Conservation (phyloP, 2,888 invertebrate species). For the Tachina grossa region DNA sequence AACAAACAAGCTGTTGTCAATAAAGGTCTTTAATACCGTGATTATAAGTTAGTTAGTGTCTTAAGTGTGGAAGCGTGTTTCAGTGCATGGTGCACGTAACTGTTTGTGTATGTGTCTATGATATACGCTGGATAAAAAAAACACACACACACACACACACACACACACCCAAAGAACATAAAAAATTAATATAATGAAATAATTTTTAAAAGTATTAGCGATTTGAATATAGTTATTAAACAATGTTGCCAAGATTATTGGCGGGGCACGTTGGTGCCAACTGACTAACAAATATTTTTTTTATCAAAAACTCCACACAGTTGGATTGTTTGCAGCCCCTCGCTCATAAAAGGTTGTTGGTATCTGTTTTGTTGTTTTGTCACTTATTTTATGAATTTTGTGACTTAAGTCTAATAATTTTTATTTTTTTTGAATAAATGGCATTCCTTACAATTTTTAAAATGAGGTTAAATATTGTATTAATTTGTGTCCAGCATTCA, state of each 20-base stretch:
- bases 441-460: conserved; percentile 61
- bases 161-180: neutral
- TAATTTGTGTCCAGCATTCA: conserved; percentile 61
- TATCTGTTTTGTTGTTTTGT: conserved; percentile 16
- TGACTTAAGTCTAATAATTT: conserved; percentile 3
- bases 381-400: neutral
- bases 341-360: conserved; percentile 23
- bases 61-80: conserved; percentile 56
- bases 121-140: neutral
- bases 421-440: conserved; percentile 7
- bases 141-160: conserved; percentile 23
- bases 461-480: conserved; percentile 66
- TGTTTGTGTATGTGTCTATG: neutral
- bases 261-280: conserved; percentile 13
- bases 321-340: neutral
- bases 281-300: conserved; percentile 14
- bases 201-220: conserved; percentile 13
- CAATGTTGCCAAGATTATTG: conserved; percentile 31
- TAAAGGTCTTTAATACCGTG: conserved; percentile 44
- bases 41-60: conserved; percentile 24
- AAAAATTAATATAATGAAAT: conserved; percentile 13
- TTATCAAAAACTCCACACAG: conserved; percentile 13
- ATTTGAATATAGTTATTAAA: conserved; percentile 64
- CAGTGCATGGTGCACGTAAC: conserved; percentile 16
- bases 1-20: conserved; percentile 56